Evolutionary conservation across 1,140 invertebrate species (phyloP).

Genomic region (Sitophilus oryzae): DNA sequence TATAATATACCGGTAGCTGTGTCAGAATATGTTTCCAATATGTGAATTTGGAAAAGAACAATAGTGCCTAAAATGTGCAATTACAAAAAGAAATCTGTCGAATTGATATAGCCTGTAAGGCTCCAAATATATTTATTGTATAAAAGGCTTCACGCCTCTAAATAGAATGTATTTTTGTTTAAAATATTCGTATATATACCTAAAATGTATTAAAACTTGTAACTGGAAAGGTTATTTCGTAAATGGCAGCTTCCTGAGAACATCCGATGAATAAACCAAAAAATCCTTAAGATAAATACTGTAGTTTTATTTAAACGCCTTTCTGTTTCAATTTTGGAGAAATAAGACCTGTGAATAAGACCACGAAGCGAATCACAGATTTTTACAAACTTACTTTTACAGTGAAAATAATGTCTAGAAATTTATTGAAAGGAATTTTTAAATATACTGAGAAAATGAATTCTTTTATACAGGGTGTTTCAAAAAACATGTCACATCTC

Average conservation of each 20-base stretch:
- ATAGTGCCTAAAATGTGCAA: no score
- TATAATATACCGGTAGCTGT: no score
- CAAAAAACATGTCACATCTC: no score
- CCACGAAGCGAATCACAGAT: no score
- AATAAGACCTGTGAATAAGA: no score
- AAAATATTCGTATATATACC: constrained; percentile 15
- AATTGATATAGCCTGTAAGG: constrained; percentile 8
- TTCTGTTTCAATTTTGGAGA: no score
- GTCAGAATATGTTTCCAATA: constrained; percentile 5
- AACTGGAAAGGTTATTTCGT: constrained; percentile 9
- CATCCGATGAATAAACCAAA: constrained; percentile 7
- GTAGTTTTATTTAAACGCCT: constrained; percentile 5
- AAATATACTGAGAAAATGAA: no score
- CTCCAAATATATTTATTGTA: constrained; percentile 1
- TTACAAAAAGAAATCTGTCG: not conserved
- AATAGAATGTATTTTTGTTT: constrained; percentile 10
- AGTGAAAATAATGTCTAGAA: no score
- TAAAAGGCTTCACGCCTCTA: constrained; percentile 9
- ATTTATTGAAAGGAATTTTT: no score
- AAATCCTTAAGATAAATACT: constrained; percentile 9
- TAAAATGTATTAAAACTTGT: constrained; percentile 18
- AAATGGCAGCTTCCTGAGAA: constrained; percentile 20
- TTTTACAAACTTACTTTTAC: no score
- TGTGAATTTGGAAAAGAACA: no score
- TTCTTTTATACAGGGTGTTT: no score